Percentiles rank a stretch among this genome's conserved stretches.
Evolutionary conservation across 1,140 invertebrate genomes (phyloP).

Genomic region (Dendroctonus ponderosae): DNA sequence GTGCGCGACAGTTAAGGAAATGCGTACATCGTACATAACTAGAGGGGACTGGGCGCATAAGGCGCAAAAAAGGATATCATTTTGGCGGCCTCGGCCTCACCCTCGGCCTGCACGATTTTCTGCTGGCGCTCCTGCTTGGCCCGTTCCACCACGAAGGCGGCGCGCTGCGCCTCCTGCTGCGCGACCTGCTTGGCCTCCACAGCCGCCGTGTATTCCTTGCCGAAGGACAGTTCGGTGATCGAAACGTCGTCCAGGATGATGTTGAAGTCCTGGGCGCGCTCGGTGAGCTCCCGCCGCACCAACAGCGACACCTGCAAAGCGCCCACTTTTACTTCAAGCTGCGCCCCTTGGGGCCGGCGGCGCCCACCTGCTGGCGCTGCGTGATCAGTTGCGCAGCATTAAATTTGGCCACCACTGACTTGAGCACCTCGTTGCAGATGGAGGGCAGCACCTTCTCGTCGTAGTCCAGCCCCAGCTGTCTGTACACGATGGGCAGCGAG

Average conservation of each 20-base stretch:
- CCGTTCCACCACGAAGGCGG: slow-evolving; percentile 96
- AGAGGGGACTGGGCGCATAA: too few species aligned
- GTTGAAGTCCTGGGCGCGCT: slow-evolving; percentile 97
- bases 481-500: slow-evolving; percentile 82
- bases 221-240: slow-evolving; percentile 97
- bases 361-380: slow-evolving; percentile 86
- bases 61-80: slow-evolving; percentile 80
- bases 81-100: slow-evolving; percentile 98
- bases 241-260: slow-evolving; percentile 99
- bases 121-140: slow-evolving; percentile 98
- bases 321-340: too few species aligned
- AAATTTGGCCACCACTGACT: slow-evolving; percentile 99
- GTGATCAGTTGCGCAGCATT: slow-evolving; percentile 99
- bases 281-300: slow-evolving; percentile 90
- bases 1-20: slow-evolving; percentile 71
- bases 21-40: slow-evolving; percentile 29
- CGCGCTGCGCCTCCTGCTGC: slow-evolving; percentile 98
- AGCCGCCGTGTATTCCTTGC: slow-evolving; percentile 98
- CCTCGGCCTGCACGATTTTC: slow-evolving; percentile 99
- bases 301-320: slow-evolving; percentile 72
- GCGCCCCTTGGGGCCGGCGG: background rate
- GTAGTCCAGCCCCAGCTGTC: slow-evolving; percentile 83
- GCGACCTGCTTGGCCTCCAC: slow-evolving; percentile 99
- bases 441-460: slow-evolving; percentile 94
- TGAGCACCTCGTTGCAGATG: slow-evolving; percentile 98